Percentiles rank a stretch among this genome's conserved stretches.
Conservation (phyloP, 2,888 invertebrate genomes). For the Drosophila tanythrix region DNA sequence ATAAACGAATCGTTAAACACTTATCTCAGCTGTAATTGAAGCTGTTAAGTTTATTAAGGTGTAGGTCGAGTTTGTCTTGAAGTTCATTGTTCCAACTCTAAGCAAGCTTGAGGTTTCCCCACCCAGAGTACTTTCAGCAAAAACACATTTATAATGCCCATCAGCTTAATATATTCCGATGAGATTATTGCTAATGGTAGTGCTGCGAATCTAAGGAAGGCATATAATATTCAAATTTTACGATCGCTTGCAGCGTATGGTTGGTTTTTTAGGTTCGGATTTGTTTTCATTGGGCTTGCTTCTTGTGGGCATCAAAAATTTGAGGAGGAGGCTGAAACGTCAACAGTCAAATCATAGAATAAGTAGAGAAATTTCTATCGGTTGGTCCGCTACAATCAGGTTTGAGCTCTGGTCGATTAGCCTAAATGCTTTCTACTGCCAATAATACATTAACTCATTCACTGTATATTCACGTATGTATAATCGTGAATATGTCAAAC, state of each 20-base stretch:
- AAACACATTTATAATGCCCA: background rate
- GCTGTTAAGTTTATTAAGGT: background rate
- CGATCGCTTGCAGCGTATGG: too few relatives aligned
- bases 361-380: background rate
- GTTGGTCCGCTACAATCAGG: background rate
- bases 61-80: background rate
- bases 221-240: background rate
- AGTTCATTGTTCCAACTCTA: background rate
- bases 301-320: too few relatives aligned
- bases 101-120: background rate
- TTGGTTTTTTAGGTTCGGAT: background rate
- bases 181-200: too few relatives aligned
- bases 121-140: background rate
- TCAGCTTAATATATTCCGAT: background rate
- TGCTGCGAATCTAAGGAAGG: background rate
- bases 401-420: background rate
- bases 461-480: background rate
- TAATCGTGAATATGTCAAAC: background rate
- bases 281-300: background rate
- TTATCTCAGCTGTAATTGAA: background rate
- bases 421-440: background rate
- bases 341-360: background rate
- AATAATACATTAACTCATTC: background rate
- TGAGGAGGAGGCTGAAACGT: too few relatives aligned
- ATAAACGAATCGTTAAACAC: constrained; percentile 27